Evolutionary conservation across 2,797 vertebrate genomes (phyloP), one percentile per base, ranked within the genome.

Genomic region (Perodicticus potto): DNA sequence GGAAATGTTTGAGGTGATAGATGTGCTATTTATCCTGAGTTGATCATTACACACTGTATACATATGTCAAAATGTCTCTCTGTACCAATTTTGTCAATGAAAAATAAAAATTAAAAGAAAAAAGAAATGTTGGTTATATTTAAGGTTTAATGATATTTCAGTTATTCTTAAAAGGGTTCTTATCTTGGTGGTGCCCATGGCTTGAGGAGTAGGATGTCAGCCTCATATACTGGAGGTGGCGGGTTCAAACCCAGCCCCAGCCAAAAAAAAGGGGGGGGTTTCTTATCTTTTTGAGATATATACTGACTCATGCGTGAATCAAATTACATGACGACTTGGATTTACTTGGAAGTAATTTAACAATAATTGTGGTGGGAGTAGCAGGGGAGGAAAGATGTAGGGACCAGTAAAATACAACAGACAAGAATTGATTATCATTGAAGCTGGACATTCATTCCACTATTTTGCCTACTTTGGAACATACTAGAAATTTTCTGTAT

Each of bases 261-360:
- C 40, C 40, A 40, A 40, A 40, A 40, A 40, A 40, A 40, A 40
- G 40, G 40, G 40, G 40, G 40, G 40, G 40, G 40, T 40, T 3
- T 40, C 25, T 85, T 74, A 19, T 32, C 45, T 93, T 95, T 91
- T 70, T 95, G 63, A 84, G 25, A 87, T 90, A n/a, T 23, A 29
- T 45, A 78, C 20, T 73, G 49, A 89, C 84, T 70, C 32, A 23
- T 5, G 7, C 81, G 27, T 55, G 23, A 17, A 72, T 93, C 32
- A 93, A 61, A 86, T 43, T 70, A 57, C 43, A 34, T 55, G 53
- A 69, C 57, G 45, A 89, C 34, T 85, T 82, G 11, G 32, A 63
- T 91, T 78, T 70, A 16, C 34, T 93, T 91, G 25, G 65, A 91
- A 86, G 69, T 92, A 72, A 65, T 55, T 34, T 29, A 49, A 34